phyloP scores from a whole-genome alignment of 2,113 vertebrate genomes.

The Lipotes vexillifer region DNA sequence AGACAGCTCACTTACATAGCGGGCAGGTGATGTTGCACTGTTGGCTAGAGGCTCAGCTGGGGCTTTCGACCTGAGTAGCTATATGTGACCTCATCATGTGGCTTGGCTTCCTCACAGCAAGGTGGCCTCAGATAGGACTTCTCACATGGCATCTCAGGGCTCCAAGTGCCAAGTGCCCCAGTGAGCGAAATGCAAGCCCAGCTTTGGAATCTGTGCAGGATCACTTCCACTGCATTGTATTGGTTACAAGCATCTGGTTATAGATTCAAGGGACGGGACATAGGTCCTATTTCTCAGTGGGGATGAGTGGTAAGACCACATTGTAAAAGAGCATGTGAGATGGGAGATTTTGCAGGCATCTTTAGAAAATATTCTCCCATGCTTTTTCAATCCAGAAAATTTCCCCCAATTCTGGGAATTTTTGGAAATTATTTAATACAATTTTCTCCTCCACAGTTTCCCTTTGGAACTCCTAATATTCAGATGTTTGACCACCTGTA shows the following conservation, averaged over 20 bases:
- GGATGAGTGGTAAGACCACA: background rate
- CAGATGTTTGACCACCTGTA: background rate
- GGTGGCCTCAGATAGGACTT: background rate
- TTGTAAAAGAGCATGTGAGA: background rate
- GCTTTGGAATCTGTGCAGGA: background rate
- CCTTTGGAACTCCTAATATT: background rate
- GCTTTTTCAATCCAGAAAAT: background rate
- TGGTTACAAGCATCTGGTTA: background rate
- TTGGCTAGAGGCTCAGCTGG: background rate
- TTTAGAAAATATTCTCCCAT: background rate
- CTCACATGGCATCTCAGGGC: background rate
- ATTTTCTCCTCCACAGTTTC: background rate
- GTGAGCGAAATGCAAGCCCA: background rate
- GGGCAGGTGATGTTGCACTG: background rate
- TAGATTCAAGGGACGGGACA: background rate
- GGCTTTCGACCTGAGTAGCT: background rate
- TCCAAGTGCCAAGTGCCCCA: background rate
- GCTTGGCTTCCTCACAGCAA: background rate
- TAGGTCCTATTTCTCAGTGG: background rate
- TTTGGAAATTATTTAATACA: background rate
- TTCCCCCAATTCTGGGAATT: background rate
- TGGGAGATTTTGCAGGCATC: background rate
- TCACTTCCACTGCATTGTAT: background rate
- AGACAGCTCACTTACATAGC: background rate
- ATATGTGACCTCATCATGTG: background rate